Conservation (phyloP, 2,888 invertebrate genomes). For the Drosophila lacicola region DNA sequence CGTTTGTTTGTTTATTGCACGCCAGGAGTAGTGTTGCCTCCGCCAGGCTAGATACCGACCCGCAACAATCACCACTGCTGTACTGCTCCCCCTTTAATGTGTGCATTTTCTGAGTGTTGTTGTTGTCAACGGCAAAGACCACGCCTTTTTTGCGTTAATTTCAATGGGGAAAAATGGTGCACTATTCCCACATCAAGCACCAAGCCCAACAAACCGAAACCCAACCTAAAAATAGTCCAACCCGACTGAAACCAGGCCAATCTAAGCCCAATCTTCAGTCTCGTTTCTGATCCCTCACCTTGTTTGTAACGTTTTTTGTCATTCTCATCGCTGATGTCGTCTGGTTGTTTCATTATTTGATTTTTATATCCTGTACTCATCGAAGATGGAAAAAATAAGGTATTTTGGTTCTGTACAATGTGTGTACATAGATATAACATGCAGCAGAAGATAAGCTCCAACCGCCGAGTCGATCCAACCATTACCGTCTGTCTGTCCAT, state of each 20-base stretch:
- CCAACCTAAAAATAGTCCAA: slow-evolving; percentile 26
- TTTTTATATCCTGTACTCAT: slow-evolving; percentile 35
- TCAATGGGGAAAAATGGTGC: slow-evolving; percentile 55
- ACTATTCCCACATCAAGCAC: slow-evolving; percentile 28
- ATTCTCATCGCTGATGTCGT: slow-evolving; percentile 27
- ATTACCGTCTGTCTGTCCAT: too few species aligned
- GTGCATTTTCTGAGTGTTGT: slow-evolving; percentile 41
- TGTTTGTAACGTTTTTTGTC: slow-evolving; percentile 40
- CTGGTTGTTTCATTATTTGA: slow-evolving; percentile 65
- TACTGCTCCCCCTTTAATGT: slow-evolving; percentile 46
- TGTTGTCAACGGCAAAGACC: slow-evolving; percentile 72
- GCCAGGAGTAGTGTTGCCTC: slow-evolving; percentile 51
- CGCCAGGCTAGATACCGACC: slow-evolving; percentile 6
- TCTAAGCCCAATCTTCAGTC: slow-evolving; percentile 34
- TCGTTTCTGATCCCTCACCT: slow-evolving; percentile 2
- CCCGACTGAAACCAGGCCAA: slow-evolving; percentile 33
- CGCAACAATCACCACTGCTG: slow-evolving; percentile 18
- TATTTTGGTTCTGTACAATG: too few species aligned
- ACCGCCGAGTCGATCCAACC: too few species aligned
- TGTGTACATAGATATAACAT: too few species aligned
- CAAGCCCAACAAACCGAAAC: slow-evolving; percentile 23
- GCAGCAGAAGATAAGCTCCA: too few species aligned
- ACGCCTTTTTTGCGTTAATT: slow-evolving; percentile 83
- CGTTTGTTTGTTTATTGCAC: slow-evolving; percentile 72
- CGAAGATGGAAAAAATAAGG: not conserved